Base-by-base conservation (phyloP, 2,888 invertebrate genomes). In the Amphipyra tragopoginis region DNA sequence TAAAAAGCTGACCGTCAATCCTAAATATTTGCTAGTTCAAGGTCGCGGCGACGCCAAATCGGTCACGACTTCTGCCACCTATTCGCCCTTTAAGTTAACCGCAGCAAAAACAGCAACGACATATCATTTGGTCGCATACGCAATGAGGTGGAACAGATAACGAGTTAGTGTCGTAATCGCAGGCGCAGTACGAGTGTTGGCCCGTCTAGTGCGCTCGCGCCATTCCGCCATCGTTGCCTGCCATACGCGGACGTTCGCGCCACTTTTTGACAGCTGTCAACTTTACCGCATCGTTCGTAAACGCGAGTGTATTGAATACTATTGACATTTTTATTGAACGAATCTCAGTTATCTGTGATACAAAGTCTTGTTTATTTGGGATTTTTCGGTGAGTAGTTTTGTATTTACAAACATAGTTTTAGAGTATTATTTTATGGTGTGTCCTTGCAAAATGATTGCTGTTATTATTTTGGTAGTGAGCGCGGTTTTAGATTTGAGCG, bases 221-320 rank as follows among this genome's bases (percentile, higher is more conserved):
- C 86, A 86, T 78, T 86, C 79, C 76, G 80, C 80, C 75, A 75
- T 75, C 80, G 80, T 69, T 39, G 70, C 70, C 73, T 81, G 81
- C 50, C 71, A 56, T 26, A 71, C 62, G 68, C 80, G 59, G 79
- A 89, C 91, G 90, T 71, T 81, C 81, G 82, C 86, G 84, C 77
- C 72, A 68, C 14, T 65, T 64, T 80, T 77, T 83, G 82, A 84
- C 83, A 83, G 62, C 75, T 82, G 75, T 75, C 81, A 80, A 49
- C 62, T 74, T 71, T 55, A 66, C 70, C 79, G 72, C 67, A 67
- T 40, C 44, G 49, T 42, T 52, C 49, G 44, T 40, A 52, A 38
- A n/a, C 87, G 90, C 86, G 86, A 81, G 88, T 90, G 90, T 39
- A 68, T 65, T 65, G 33, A 36, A 36, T 15, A 42, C 33, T 52